Percentiles rank a stretch among this genome's conserved stretches.
Conservation (phyloP, 2,888 invertebrate genomes). For the Tupiocoris notatus region DNA sequence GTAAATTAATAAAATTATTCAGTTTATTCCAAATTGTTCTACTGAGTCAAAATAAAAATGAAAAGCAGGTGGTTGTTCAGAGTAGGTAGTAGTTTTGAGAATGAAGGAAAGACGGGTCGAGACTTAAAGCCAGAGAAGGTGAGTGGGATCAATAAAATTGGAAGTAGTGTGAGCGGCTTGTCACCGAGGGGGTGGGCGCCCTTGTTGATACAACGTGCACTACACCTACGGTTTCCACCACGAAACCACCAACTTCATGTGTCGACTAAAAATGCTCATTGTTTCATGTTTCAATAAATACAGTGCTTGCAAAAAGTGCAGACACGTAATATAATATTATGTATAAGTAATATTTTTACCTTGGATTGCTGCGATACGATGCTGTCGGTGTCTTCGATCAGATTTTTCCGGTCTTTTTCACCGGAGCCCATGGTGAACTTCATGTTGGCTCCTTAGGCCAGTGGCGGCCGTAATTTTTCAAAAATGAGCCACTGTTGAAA, state of each 20-base stretch:
- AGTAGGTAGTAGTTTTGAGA: too few species aligned
- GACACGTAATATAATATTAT: too few species aligned
- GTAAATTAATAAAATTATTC: too few species aligned
- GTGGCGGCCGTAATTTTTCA: neutral
- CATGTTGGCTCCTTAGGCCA: constrained; percentile 11
- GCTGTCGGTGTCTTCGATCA: constrained; percentile 23
- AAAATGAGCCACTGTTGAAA: neutral
- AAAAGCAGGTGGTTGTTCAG: too few species aligned
- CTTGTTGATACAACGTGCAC: neutral
- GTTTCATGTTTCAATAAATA: neutral
- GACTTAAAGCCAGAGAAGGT: too few species aligned
- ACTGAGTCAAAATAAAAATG: too few species aligned
- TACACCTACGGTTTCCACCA: neutral
- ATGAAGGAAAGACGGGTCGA: too few species aligned
- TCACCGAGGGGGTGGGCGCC: neutral
- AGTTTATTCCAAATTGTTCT: too few species aligned
- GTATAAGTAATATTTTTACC: constrained; percentile 17
- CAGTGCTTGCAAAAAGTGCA: too few species aligned
- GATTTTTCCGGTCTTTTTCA: constrained; percentile 32
- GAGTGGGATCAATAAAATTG: constrained; percentile 29
- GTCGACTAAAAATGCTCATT: neutral
- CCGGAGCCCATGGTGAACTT: constrained; percentile 34
- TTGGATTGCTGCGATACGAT: constrained; percentile 25
- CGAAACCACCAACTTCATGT: neutral
- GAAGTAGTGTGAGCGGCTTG: constrained; percentile 8